A percentile compares a stretch with the other conserved stretches of the same genome.
phyloP scores from a whole-genome alignment of 2,888 invertebrate species.

The Hypsopygia costalis region DNA sequence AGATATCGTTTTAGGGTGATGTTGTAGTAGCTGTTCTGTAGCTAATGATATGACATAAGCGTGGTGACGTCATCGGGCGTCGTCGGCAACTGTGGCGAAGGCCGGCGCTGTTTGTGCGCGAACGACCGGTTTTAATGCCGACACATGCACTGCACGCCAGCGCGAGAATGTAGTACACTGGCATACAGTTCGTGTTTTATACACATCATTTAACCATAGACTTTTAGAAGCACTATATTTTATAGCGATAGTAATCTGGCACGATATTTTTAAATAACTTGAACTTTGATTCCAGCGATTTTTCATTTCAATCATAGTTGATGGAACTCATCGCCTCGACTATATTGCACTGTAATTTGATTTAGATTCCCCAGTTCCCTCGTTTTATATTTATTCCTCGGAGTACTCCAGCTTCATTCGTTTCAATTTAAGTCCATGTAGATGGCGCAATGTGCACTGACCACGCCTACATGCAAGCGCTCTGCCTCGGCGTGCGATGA shows the following conservation, averaged over 20 bases:
- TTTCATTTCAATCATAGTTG: background rate
- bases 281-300: background rate
- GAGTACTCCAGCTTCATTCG: constrained; percentile 2
- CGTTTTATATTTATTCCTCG: background rate
- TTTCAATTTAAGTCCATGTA: constrained; percentile 4
- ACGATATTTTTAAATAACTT: too few relatives aligned
- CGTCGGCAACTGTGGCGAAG: constrained; percentile 61
- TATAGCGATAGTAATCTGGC: too few relatives aligned
- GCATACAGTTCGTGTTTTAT: constrained; percentile 22
- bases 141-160: constrained; percentile 51
- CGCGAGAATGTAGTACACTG: constrained; percentile 33
- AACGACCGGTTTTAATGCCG: constrained; percentile 53
- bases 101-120: constrained; percentile 62
- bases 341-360: background rate
- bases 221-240: background rate
- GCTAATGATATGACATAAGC: constrained; percentile 69
- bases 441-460: constrained; percentile 33
- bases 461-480: constrained; percentile 56
- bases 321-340: background rate
- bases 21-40: constrained; percentile 15
- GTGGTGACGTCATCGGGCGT: constrained; percentile 73
- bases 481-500: constrained; percentile 53
- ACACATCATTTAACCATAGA: constrained; percentile 7
- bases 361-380: background rate
- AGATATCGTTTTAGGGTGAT: background rate